These are phyloP conservation scores for Silurus meridionalis DNA, from an alignment of 2,113 vertebrate species.

Conservation along the genomic window DNA sequence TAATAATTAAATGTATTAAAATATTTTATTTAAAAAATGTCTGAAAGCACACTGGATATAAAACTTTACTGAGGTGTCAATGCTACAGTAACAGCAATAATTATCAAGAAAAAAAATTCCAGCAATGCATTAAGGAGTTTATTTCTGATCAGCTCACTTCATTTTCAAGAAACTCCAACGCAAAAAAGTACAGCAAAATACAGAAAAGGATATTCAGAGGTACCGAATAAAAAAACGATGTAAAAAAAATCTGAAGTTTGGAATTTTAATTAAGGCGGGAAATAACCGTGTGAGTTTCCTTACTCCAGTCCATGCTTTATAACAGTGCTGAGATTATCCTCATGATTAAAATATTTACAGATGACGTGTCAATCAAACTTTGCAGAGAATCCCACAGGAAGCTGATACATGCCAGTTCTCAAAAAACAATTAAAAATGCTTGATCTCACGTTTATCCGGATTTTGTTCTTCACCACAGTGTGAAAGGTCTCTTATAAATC, in stretches of 20 bases:
- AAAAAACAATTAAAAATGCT: too few relatives aligned
- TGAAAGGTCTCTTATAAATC: neutral
- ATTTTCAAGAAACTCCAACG: constrained; percentile 6
- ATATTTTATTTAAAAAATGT: neutral
- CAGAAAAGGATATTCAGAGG: too few relatives aligned
- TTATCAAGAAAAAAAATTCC: neutral
- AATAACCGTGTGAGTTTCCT: neutral
- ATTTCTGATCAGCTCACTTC: too few relatives aligned
- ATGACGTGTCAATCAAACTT: too few relatives aligned
- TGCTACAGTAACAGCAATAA: neutral
- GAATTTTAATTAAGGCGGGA: neutral
- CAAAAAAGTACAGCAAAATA: neutral
- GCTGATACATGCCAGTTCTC: neutral
- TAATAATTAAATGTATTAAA: neutral
- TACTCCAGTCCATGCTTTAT: neutral
- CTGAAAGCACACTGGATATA: neutral
- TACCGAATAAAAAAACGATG: neutral
- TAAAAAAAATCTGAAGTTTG: neutral
- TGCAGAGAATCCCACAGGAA: neutral
- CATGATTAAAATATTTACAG: neutral
- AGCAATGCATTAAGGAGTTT: neutral
- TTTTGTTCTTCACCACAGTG: neutral
- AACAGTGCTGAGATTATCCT: neutral
- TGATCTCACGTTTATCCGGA: neutral
- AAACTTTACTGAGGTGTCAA: neutral